phyloP scores from a whole-genome alignment of 2,113 vertebrate genomes.

The Apodemus sylvaticus region DNA sequence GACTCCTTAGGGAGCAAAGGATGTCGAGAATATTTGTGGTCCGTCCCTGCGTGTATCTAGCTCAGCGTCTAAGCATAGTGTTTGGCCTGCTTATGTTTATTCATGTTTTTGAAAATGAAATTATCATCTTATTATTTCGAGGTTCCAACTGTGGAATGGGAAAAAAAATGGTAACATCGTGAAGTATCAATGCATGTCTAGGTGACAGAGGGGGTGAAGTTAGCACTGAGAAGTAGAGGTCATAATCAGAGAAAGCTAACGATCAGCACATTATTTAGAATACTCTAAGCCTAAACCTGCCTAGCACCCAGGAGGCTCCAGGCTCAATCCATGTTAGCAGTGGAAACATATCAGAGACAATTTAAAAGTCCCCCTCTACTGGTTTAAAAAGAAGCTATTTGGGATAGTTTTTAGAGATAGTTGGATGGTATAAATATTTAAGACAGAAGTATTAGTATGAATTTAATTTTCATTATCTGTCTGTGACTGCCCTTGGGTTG shows the following conservation, averaged over 20 bases:
- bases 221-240: not conserved
- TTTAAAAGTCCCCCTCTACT: not conserved
- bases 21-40: not conserved
- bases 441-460: not conserved
- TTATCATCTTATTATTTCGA: not conserved
- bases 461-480: not conserved
- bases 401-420: not conserved
- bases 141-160: not conserved
- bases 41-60: not conserved
- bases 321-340: not conserved
- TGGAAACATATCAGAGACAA: not conserved
- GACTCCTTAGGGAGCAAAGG: not conserved
- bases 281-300: not conserved
- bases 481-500: not conserved
- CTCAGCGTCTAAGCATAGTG: not conserved
- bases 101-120: slow-evolving; percentile 19
- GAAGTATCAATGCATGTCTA: not conserved
- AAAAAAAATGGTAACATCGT: not conserved
- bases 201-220: not conserved
- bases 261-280: slow-evolving; percentile 6
- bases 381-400: not conserved
- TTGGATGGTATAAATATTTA: not conserved
- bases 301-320: not conserved
- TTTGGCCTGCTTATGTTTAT: not conserved
- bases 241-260: not conserved